Evolutionary conservation across 2,113 vertebrate genomes (phyloP), one percentile per base, ranked within the genome.

Genomic region (Gnathonemus echidnorhynchus): DNA sequence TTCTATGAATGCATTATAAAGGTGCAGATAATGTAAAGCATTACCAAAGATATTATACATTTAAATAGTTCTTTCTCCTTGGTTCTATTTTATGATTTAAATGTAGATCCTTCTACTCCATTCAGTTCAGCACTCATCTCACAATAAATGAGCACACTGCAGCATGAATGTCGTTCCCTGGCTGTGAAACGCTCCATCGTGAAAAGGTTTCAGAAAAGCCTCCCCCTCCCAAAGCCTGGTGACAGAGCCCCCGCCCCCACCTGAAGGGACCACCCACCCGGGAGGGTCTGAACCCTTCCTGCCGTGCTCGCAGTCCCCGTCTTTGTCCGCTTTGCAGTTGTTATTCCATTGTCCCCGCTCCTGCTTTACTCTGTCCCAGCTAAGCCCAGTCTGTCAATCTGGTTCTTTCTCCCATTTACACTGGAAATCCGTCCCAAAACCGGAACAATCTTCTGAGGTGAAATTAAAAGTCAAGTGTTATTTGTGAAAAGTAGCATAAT

Each of bases 401-500:
- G 74, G 13, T 39, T 39, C 35, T 39, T 39, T 39, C 74, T 19
- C 35, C 74, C 74, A 19, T 42, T 80, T 42, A 80, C 35, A 80
- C 35, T 80, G 74, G 74, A 80, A 42, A 80, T 80, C 74, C 35
- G 17, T 35, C 74, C 31, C 74, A 35, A 42, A 42, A 39, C 74
- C 35, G 11, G 74, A 80, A 80, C 31, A 17, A 39, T 70, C 74
- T 80, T 80, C 74, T 42, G 74, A 39, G 74, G 35, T 80, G 74
- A 80, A 80, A 80, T 80, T 80, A 80, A 42, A 80, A 80, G 74
- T 80, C 74, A 80, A 80, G 74, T 42, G 74, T 80, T 80, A 42
- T 80, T 80, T 80, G 74, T 19, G 15, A 80, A 80, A 70, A 70
- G 62, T 11, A 70, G 62, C 62, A 31, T 31, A 31, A 80, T 80